These are phyloP conservation scores for Hirtodrosophila confusa DNA, from an alignment of 2,888 invertebrate genomes.

Conservation along the genomic window DNA sequence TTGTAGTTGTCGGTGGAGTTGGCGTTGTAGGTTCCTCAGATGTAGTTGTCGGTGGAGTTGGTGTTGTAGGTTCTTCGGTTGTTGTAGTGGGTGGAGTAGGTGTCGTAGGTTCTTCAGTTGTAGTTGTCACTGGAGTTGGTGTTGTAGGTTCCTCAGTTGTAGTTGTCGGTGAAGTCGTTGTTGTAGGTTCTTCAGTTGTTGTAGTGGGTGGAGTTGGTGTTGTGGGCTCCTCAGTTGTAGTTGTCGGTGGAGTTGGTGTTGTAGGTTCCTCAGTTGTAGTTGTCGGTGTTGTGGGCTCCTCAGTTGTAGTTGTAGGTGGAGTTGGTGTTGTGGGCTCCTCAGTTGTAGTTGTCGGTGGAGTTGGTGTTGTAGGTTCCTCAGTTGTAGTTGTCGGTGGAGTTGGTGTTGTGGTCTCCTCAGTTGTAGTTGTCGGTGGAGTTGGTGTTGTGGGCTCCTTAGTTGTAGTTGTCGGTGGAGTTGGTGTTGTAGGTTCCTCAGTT, in stretches of 20 bases:
- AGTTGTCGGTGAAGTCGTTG: neutral
- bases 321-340: neutral
- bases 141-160: neutral
- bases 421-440: neutral
- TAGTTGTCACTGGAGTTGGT: neutral
- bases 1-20: neutral
- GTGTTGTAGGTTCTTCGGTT: neutral
- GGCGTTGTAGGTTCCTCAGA: no score
- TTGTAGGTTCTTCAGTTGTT: neutral
- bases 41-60: neutral
- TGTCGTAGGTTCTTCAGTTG: neutral
- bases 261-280: neutral
- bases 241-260: neutral
- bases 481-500: slow-evolving; percentile 4
- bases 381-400: no score
- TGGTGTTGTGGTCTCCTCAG: neutral
- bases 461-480: neutral
- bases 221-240: no score
- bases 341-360: slow-evolving; percentile 1
- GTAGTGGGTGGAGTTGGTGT: neutral
- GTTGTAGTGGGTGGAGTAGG: neutral
- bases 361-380: neutral
- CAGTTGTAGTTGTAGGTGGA: neutral
- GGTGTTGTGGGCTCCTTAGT: neutral
- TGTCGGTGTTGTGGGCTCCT: neutral